Base-by-base conservation (phyloP, 2,797 vertebrate species). In the Coracias cyanogaster region DNA sequence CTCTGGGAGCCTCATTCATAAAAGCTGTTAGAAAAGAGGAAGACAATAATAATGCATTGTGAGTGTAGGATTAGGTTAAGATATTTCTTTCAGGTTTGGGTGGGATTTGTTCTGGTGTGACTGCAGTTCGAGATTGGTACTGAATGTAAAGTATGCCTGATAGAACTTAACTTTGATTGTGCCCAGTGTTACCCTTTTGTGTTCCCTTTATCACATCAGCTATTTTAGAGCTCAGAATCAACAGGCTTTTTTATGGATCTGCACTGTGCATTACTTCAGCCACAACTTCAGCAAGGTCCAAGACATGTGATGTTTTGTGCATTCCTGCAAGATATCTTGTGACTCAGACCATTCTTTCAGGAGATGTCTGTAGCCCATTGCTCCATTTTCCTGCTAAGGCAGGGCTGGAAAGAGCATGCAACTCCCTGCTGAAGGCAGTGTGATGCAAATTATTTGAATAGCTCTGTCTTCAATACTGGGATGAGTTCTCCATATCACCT, bases 291-390 rank as follows among this genome's bases (percentile, higher is more conserved):
- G 22, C 82, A 87, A 82, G 37, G 80, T 92, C 93, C 83, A 92
- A 94, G 77, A 70, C 95, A 86, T 94, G 94, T 97, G 95, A 95
- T 97, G 88, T 95, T 96, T 95, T 95, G 62, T 95, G 86, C 85
- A 86, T 96, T 97, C 85, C 87, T 96, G 57, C 25, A 81, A 51
- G 65, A 46, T 71, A 69, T 90, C 94, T 93, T 91, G 82, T 97
- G 95, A 95, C 88, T 94, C 82, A 78, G 58, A 54, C 88, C 70
- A 31, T 89, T 79, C 51, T 78, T 90, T 89, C 58, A 82, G 57
- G 76, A 90, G 73, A 7, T 86, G 35, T 89, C 51, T 88, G 71
- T 61, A 90, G 85, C 41, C 58, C 19, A 22, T 54, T 88, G 76
- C 86, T 92, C 73, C 20, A 13, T 90, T 82, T 93, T 86, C 77